Percentiles rank a stretch among this genome's conserved stretches.
Conservation (phyloP, 2,888 invertebrate species). For the Hetaerina titia region DNA sequence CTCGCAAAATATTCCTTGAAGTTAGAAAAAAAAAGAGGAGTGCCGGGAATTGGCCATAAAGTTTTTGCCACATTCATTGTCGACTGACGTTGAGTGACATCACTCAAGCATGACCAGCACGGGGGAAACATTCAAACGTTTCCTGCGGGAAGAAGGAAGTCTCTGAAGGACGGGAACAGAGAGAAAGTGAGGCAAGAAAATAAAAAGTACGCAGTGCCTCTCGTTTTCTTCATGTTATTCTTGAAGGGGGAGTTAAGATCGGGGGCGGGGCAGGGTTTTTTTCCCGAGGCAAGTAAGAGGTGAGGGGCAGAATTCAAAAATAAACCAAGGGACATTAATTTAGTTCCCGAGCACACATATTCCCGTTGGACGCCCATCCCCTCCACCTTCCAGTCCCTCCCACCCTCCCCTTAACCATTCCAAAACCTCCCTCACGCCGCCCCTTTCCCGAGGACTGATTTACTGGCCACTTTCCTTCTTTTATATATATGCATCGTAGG, state of each 20-base stretch:
- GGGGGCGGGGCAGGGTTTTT: neutral
- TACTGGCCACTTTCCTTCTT: slow-evolving; percentile 59
- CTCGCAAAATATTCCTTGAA: neutral
- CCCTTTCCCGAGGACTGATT: slow-evolving; percentile 50
- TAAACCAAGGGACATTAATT: slow-evolving; percentile 43
- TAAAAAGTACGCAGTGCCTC: neutral
- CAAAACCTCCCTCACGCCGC: neutral
- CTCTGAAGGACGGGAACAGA: neutral
- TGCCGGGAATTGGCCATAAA: neutral
- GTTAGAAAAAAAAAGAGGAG: neutral
- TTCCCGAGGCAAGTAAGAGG: neutral
- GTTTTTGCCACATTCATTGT: neutral
- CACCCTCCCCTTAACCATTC: neutral
- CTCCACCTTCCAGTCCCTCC: neutral
- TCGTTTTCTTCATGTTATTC: neutral
- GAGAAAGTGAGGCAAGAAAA: neutral
- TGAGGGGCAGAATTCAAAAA: slow-evolving; percentile 28
- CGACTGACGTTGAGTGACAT: neutral
- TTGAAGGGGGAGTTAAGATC: neutral
- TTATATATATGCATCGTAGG: slow-evolving; percentile 45
- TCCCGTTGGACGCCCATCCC: neutral
- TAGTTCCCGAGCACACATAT: slow-evolving; percentile 33
- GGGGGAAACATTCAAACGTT: neutral
- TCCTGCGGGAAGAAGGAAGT: neutral
- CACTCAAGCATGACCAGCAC: neutral